Evolutionary conservation across 2,113 vertebrate genomes (phyloP), one percentile per base, ranked within the genome.

Genomic region (Seriola rivoliana): DNA sequence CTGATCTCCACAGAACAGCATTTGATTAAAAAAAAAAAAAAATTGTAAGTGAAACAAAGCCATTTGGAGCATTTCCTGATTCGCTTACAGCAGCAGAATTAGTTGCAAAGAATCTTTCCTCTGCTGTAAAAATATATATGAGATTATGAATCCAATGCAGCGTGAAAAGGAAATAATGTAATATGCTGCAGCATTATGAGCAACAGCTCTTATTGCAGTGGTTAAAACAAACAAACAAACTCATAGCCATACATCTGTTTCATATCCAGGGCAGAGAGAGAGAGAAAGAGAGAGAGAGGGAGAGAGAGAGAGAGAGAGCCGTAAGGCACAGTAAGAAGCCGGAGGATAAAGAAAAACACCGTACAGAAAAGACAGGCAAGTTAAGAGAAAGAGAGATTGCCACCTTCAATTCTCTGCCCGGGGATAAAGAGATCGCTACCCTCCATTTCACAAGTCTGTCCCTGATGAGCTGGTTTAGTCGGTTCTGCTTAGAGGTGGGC

Each of bases 401-500:
- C 86, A 91, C 78, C 72, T 91, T 87, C 76, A 85, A 88, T 92
- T 91, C 80, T 91, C 80, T 75, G 70, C 80, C 62, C 70, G 59
- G 78, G 85, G 89, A 91, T 91, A 87, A 93, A 93, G 86, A 89
- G 88, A 89, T 90, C 78, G 88, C 90, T 83, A 72, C 75, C 90
- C 91, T 93, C 88, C 86, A 78, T 89, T 90, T 91, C 85, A 87
- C 74, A 79, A 86, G 86, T 70, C 82, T 82, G 70, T 91, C 91
- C 91, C 92, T 85, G 90, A 92, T 92, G 92, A 92, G 89, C 86
- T 70, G 79, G 73, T 91, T 89, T 90, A 86, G 90, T 92, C 88
- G 48, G 70, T 89, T 88, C 91, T 90, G 88, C 85, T 90, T 93
- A 91, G 91, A 90, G 85, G 81, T 88, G 87, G 82, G 78, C 87